Base-by-base conservation (phyloP, 2,113 vertebrate genomes). In the Empidonax alnorum region DNA sequence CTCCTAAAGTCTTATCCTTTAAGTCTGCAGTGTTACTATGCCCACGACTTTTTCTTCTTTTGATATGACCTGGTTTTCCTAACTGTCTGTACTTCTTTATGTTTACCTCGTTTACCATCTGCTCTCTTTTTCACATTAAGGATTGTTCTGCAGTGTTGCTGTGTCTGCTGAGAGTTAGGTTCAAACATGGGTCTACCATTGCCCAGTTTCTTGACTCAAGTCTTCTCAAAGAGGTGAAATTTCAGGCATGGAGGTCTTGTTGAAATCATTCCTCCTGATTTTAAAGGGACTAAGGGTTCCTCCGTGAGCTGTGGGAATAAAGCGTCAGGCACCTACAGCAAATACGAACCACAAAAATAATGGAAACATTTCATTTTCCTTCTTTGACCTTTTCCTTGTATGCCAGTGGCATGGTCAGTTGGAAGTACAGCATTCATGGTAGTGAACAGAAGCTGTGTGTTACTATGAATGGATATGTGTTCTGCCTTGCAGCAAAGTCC, bases 351-450 rank as follows among this genome's bases (percentile, higher is more conserved):
- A 33, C 12, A 33, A 52, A 89, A 82, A 22, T 39, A 65, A 68
- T 22, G 21, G 21, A 55, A 90, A 30, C 1, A 49, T 6, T 84
- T 65, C 0, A 15, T 77, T 78, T 75, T 78, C 27, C 9, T 67
- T 41, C 42, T 84, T 46, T 71, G 42, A 24, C 14, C 8, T n/a
- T 84, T 80, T 80, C 23, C 14, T 35, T 25, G 28, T 25, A 10
- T 8, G 18, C 4, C 6, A 41, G n/a, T 42, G 35, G 10, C 33
- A 37, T 1, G 3, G 23, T 22, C 1, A 3, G 5, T 17, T 37
- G 27, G 44, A 58, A n/a, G 15, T 24, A 31, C 11, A 37, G 8
- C 46, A 44, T 63, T 65, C 13, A 55, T 0, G 0, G 7, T 21
- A 13, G 20, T 65, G 41, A 56, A 71, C 23, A 67, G 63, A 91